Evolutionary conservation across 2,888 invertebrate genomes (phyloP).

Genomic region (Yponomeuta plumbellus): DNA sequence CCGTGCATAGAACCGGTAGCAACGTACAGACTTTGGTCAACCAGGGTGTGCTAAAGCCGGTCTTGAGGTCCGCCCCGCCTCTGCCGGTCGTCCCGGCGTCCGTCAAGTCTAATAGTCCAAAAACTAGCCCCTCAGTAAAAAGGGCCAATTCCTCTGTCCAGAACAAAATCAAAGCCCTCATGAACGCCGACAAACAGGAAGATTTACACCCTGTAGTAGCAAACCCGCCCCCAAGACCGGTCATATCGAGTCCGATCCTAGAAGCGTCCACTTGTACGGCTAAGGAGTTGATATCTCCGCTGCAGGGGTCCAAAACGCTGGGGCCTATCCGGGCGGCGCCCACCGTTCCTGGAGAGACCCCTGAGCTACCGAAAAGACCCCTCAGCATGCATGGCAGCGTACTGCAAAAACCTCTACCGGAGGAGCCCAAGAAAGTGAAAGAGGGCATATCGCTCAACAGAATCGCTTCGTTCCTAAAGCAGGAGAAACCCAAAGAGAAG

Average conservation of each 20-base stretch:
- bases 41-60: slow-evolving; percentile 60
- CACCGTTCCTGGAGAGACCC: slow-evolving; percentile 51
- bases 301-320: slow-evolving; percentile 77
- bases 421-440: slow-evolving; percentile 74
- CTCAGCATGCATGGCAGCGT: slow-evolving; percentile 64
- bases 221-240: slow-evolving; percentile 82
- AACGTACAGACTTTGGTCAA: slow-evolving; percentile 52
- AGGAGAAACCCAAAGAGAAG: slow-evolving; percentile 73
- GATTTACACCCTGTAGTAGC: slow-evolving; percentile 54
- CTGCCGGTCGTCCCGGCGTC: slow-evolving; percentile 75
- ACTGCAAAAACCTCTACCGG: slow-evolving; percentile 61
- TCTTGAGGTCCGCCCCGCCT: slow-evolving; percentile 79
- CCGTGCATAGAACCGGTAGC: slow-evolving; percentile 62
- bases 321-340: slow-evolving; percentile 79
- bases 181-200: slow-evolving; percentile 59
- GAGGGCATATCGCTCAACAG: slow-evolving; percentile 81
- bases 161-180: slow-evolving; percentile 63
- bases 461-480: slow-evolving; percentile 85
- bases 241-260: slow-evolving; percentile 88
- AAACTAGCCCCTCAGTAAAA: slow-evolving; percentile 58
- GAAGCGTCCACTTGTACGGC: slow-evolving; percentile 89
- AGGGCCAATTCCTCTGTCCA: slow-evolving; percentile 60
- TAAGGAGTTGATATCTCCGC: slow-evolving; percentile 81
- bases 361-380: slow-evolving; percentile 67
- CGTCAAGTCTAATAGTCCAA: slow-evolving; percentile 44